A percentile compares a stretch with the other conserved stretches of the same genome.
These are phyloP conservation scores for Orthosia gracilis DNA, from an alignment of 2,888 invertebrate species.

Conservation along the genomic window DNA sequence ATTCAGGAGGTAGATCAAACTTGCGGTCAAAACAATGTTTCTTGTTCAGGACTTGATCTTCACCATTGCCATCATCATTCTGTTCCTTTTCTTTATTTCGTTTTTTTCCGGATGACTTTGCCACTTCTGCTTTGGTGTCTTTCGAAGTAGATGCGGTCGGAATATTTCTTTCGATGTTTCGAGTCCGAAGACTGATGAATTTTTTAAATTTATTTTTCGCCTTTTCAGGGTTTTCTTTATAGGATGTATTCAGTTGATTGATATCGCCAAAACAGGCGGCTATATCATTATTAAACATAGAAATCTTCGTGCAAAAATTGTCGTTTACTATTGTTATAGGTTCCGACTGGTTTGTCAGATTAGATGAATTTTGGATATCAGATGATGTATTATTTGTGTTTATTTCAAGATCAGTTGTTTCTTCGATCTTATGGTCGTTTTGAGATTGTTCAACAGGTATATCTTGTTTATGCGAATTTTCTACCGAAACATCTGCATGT, in stretches of 20 bases:
- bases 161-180: neutral
- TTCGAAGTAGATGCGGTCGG: neutral
- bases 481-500: neutral
- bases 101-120: neutral
- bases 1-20: neutral
- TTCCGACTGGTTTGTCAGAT: neutral
- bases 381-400: neutral
- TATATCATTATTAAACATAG: neutral
- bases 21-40: neutral
- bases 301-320: neutral
- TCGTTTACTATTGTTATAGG: neutral
- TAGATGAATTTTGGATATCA: neutral
- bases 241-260: neutral
- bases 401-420: neutral
- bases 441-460: neutral
- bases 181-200: neutral
- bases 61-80: neutral
- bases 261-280: neutral
- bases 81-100: neutral
- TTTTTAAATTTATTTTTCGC: neutral
- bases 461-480: neutral
- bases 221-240: neutral
- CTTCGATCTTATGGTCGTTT: neutral
- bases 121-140: neutral
- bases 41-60: neutral